Evolutionary conservation across 2,113 vertebrate species (phyloP).

Genomic region (Rhineura floridana): DNA sequence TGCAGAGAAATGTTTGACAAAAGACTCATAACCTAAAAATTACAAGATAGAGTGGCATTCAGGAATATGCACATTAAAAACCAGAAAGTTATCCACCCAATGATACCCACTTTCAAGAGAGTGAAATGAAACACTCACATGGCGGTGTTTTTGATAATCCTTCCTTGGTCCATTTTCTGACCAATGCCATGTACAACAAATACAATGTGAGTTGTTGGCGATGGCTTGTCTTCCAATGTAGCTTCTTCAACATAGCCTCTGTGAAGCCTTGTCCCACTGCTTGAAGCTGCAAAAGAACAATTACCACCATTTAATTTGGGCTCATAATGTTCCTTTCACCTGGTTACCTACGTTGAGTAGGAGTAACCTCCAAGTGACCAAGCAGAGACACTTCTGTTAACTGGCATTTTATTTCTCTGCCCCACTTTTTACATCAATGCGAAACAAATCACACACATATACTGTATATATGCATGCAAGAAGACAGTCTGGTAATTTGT

Average conservation of each 20-base stretch:
- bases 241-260: conserved; percentile 97
- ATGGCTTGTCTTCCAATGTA: conserved; percentile 92
- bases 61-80: neutral
- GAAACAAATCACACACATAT: neutral
- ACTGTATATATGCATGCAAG: neutral
- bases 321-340: neutral
- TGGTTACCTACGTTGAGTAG: neutral
- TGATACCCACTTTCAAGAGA: neutral
- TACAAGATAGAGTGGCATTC: too few species aligned
- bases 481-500: neutral
- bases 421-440: too few species aligned
- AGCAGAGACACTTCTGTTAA: neutral
- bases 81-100: neutral
- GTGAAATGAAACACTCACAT: conserved; percentile 83
- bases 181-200: conserved; percentile 99
- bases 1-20: neutral
- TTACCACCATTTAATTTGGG: neutral
- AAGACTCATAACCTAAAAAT: neutral
- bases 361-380: neutral
- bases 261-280: conserved; percentile 95
- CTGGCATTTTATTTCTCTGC: neutral
- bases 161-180: conserved; percentile 99
- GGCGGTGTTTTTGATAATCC: conserved; percentile 98
- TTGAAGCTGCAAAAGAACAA: conserved; percentile 84
- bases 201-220: conserved; percentile 93